Evolutionary conservation across 2,113 vertebrate species (phyloP).

Genomic region (Oncorhynchus tshawytscha): DNA sequence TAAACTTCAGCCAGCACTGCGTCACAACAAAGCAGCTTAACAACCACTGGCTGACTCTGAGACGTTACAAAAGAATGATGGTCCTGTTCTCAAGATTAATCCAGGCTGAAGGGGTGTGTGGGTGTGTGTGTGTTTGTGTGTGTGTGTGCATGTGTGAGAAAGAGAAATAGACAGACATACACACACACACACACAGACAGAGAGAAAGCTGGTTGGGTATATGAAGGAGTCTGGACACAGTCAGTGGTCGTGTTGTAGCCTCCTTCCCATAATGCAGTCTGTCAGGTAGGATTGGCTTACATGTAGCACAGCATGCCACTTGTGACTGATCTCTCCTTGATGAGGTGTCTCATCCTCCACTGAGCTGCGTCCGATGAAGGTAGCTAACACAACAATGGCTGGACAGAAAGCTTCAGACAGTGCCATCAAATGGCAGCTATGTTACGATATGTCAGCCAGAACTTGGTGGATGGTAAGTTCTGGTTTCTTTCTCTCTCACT

Average conservation of each 20-base stretch:
- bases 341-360: slow-evolving; percentile 89
- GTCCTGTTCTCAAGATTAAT: slow-evolving; percentile 69
- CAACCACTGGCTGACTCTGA: slow-evolving; percentile 76
- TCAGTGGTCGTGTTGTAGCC: slow-evolving; percentile 88
- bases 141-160: slow-evolving; percentile 1
- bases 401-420: slow-evolving; percentile 84
- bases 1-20: slow-evolving; percentile 73
- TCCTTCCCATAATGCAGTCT: slow-evolving; percentile 90
- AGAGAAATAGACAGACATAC: neutral
- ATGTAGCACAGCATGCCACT: slow-evolving; percentile 89
- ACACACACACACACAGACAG: too few species aligned
- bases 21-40: slow-evolving; percentile 70
- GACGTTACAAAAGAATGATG: slow-evolving; percentile 73
- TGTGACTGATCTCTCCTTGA: slow-evolving; percentile 86
- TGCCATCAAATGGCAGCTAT: slow-evolving; percentile 99
- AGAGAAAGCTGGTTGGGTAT: too few species aligned
- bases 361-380: slow-evolving; percentile 86
- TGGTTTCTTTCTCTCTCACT: slow-evolving; percentile 43
- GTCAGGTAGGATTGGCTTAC: slow-evolving; percentile 89
- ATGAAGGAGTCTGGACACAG: slow-evolving; percentile 59
- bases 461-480: slow-evolving; percentile 99
- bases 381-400: slow-evolving; percentile 86
- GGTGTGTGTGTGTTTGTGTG: slow-evolving; percentile 18
- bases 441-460: slow-evolving; percentile 97
- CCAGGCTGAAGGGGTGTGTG: slow-evolving; percentile 14